Base-by-base conservation (phyloP, 2,888 invertebrate genomes). In the Eupithecia subumbrata region DNA sequence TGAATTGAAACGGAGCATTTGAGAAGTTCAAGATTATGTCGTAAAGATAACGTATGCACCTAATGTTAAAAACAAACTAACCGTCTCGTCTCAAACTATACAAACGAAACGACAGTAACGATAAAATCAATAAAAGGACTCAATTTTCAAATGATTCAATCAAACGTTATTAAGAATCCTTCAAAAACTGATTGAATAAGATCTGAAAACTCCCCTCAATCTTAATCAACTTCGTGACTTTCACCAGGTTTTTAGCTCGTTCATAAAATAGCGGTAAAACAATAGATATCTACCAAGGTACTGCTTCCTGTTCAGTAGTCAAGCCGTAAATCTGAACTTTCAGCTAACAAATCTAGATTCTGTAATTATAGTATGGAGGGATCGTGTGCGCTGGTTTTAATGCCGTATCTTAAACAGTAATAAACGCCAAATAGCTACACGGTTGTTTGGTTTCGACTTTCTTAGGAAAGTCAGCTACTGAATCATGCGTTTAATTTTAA, bases 341-440 rank as follows among this genome's bases (percentile, higher is more conserved):
- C 14, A 64, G 43, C 52, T 43, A 66, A 72, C 72, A 73, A 66
- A 70, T 66, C 69, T 63, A 72, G 60, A 76, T 52, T 72, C 43
- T 64, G 37, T 66, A 69, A 56, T 73, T 66, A 76, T 34, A 34
- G 16, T 40, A 40, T 68, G 1, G 56, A 52, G 37, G 45, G 45
- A 60, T 70, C 52, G 66, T 76, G 66, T 70, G 70, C 18, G 45
- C 60, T 69, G 43, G 52, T 52, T 67, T 69, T 72, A 74, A 63
- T 77, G 56, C 22, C 52, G 25, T 48, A n/a, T 70, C 48, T 68
- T 60, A 75, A 74, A 72, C 66, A 22, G 45, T 56, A 67, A 66
- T 77, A 60, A 72, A 72, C 72, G 37, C 34, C 40, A 4, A 14
- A n/a, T 40, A 43, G 9, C 12, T 25, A 68, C 43, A 43, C 68